Conservation (phyloP, 2,797 vertebrate genomes). For the Rousettus madagascariensis region DNA sequence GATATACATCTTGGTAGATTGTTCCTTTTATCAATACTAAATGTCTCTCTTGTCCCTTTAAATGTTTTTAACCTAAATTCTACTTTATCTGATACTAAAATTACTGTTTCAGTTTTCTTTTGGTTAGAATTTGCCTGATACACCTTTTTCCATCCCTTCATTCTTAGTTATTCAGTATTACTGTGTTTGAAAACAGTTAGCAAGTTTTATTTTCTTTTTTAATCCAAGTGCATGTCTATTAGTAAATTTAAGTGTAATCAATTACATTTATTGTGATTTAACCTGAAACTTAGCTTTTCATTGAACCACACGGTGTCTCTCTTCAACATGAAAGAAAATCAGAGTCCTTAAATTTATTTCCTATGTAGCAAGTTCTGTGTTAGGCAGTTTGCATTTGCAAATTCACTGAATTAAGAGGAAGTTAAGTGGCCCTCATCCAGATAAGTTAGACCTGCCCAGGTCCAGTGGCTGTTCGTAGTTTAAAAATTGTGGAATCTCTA, state of each 20-base stretch:
- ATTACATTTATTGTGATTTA: conserved; percentile 7
- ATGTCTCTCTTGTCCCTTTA: neutral
- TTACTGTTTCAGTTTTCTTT: neutral
- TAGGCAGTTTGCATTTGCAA: neutral
- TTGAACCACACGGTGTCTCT: neutral
- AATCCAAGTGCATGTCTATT: neutral
- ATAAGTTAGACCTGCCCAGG: neutral
- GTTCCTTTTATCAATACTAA: neutral
- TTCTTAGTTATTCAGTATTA: neutral
- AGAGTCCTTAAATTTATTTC: neutral
- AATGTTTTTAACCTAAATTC: neutral
- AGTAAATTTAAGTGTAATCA: neutral
- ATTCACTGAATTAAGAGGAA: neutral
- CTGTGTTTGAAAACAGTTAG: neutral
- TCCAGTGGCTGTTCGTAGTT: neutral
- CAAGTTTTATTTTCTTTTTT: conserved; percentile 32
- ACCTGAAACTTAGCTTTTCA: neutral
- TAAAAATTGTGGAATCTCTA: neutral
- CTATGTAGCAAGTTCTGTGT: neutral
- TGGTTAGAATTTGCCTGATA: neutral
- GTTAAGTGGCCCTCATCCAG: neutral
- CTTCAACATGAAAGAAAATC: neutral
- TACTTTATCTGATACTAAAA: neutral
- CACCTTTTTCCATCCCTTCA: neutral
- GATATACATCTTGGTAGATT: neutral